Base-by-base conservation (phyloP, 1,140 invertebrate species). In the Drosophila arawakana region DNA sequence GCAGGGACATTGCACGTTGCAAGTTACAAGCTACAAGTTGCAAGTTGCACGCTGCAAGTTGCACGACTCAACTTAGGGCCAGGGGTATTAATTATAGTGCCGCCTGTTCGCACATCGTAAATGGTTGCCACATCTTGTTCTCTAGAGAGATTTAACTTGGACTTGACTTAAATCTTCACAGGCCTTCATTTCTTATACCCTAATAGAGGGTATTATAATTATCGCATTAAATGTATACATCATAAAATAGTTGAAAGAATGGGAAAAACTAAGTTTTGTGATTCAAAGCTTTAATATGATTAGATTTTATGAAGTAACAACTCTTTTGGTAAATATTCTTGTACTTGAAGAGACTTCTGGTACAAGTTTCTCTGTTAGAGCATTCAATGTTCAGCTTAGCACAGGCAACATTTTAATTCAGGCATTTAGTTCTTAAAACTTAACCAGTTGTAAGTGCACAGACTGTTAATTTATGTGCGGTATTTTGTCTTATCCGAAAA, bases 71-170 rank as follows among this genome's bases (percentile, higher is more conserved):
- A 41, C 39, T 41, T 41, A 41, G 39, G 8, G 21, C 41, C 41
- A 50, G 61, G 52, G 44, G 50, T 50, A 73, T 80, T 81, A 71
- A 67, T 70, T 57, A 68, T 47, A 25, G 41, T 46, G 54, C 39
- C 44, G 43, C 55, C 81, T 73, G 83, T 82, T 88, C 71, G 67
- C 82, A 81, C 82, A 52, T 85, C 75, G 81, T 86, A 78, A 85
- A 75, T 63, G 43, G 7, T 25, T 55, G 43, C n/a, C 55, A 44
- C 25, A 41, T 41, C 39, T 41, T 41, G 3, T 41, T 41, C 39
- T 41, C 10, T 30, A 30, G 25, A 30, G 25, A 30, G 25, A 30
- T 30, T 30, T 30, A 4, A 30, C 25, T 47, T 47, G 13, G 6
- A 15, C 44, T 47, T 18, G 44, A 47, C 44, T 47, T 47, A 15